Evolutionary conservation across 2,888 invertebrate species (phyloP).

Genomic region (Zygogramma bicolorata): DNA sequence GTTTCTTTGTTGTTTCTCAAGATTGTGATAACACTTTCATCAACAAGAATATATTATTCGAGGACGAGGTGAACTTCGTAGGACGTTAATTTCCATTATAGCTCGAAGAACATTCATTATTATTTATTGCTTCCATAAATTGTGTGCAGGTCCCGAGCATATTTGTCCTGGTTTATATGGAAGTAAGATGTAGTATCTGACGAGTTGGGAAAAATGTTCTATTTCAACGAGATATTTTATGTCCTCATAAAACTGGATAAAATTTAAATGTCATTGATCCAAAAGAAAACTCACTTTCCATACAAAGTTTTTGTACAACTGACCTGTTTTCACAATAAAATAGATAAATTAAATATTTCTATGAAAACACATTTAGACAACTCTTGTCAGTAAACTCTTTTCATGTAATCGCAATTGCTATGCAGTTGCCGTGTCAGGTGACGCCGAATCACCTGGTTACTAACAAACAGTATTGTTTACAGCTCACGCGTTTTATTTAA

Average conservation of each 20-base stretch:
- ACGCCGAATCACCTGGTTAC: too few relatives aligned
- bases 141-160: neutral
- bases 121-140: neutral
- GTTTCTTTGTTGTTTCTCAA: neutral
- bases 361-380: too few relatives aligned
- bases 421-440: too few relatives aligned
- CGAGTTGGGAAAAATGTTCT: neutral
- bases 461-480: too few relatives aligned
- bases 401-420: too few relatives aligned
- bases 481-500: too few relatives aligned
- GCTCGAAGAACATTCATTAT: neutral
- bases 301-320: too few relatives aligned
- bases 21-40: neutral
- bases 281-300: too few relatives aligned
- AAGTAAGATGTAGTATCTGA: neutral
- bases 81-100: conserved; percentile 6
- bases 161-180: neutral
- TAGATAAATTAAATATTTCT: too few relatives aligned
- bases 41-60: neutral
- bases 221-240: neutral
- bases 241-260: neutral
- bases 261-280: neutral
- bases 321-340: too few relatives aligned
- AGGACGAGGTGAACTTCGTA: neutral
- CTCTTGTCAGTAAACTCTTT: too few relatives aligned